Conservation (phyloP, 1,140 invertebrate genomes). For the Chelonus insularis region DNA sequence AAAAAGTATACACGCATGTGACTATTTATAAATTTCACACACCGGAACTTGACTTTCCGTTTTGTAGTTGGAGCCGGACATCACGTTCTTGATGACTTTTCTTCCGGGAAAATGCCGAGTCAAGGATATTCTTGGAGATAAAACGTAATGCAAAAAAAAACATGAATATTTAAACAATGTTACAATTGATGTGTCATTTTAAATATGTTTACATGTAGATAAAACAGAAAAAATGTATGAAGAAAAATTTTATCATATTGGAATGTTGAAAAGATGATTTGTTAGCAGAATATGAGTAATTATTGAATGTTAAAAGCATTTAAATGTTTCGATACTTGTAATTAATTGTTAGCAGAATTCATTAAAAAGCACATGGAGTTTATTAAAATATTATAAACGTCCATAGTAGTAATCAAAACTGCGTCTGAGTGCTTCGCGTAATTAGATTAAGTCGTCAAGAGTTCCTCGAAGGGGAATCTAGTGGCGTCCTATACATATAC, state of each 20-base stretch:
- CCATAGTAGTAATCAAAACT: slow-evolving; percentile 9
- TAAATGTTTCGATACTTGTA: no score
- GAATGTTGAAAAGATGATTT: no score
- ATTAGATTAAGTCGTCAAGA: slow-evolving; percentile 17
- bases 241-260: no score
- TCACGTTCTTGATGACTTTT: slow-evolving; percentile 6
- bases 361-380: background rate
- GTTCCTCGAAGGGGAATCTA: background rate
- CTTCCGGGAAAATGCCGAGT: background rate
- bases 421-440: slow-evolving; percentile 20
- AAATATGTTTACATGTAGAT: no score
- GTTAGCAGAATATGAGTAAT: no score
- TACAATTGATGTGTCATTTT: no score
- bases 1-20: slow-evolving; percentile 15
- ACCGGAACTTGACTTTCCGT: slow-evolving; percentile 41
- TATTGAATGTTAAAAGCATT: no score
- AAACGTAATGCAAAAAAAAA: background rate
- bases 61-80: slow-evolving; percentile 27
- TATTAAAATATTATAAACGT: background rate
- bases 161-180: background rate
- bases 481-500: background rate
- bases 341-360: no score
- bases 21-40: slow-evolving; percentile 35
- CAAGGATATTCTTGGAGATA: background rate
- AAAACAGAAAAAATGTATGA: no score